These are phyloP conservation scores for Sesamia inferens DNA, from an alignment of 2,888 invertebrate species.

Conservation along the genomic window DNA sequence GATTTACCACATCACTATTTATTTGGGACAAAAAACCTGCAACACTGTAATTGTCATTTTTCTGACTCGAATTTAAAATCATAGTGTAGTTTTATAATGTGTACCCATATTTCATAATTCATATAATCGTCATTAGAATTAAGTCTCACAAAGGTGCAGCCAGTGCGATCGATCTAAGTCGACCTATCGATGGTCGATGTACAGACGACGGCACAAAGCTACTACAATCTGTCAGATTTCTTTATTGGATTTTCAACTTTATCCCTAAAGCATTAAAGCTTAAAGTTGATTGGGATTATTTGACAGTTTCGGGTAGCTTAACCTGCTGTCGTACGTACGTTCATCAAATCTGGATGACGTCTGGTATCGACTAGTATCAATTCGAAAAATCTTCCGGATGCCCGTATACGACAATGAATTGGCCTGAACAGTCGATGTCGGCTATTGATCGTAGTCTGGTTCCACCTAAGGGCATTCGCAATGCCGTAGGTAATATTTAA, in stretches of 20 bases:
- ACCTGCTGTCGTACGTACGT: too few relatives aligned
- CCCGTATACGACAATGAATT: background rate
- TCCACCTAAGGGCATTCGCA: background rate
- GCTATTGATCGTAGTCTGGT: background rate
- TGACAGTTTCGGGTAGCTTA: too few relatives aligned
- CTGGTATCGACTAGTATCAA: slow-evolving; percentile 1
- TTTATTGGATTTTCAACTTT: too few relatives aligned
- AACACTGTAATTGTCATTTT: too few relatives aligned
- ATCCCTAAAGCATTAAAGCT: too few relatives aligned
- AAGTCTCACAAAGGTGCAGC: background rate
- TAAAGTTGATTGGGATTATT: too few relatives aligned
- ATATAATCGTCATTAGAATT: background rate
- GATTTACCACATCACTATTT: too few relatives aligned
- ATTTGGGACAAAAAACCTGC: too few relatives aligned
- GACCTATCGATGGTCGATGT: background rate
- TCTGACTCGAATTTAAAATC: too few relatives aligned
- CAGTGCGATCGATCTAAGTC: background rate
- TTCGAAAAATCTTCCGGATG: background rate
- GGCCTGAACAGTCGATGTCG: too few relatives aligned
- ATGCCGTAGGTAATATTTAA: background rate
- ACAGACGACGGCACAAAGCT: background rate
- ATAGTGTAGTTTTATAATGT: slow-evolving; percentile 1
- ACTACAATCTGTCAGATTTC: too few relatives aligned
- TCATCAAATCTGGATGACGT: slow-evolving; percentile 1
- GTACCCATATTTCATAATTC: background rate